These are phyloP conservation scores for Oreochromis mossambicus DNA, from an alignment of 2,797 vertebrate species.

Conservation along the genomic window DNA sequence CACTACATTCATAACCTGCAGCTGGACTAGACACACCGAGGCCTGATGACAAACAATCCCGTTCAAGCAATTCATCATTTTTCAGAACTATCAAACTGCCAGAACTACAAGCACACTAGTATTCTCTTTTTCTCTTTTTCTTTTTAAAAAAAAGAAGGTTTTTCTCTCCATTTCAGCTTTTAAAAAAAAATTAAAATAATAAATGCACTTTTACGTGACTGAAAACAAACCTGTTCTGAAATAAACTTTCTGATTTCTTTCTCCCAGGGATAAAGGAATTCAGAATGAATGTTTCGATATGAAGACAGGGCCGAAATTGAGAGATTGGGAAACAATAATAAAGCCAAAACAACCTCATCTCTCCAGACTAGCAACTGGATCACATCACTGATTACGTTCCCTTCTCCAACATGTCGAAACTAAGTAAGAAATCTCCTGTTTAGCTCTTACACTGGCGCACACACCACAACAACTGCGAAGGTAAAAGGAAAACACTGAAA, in stretches of 20 bases:
- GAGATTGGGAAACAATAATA: not conserved
- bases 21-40: not conserved
- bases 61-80: not conserved
- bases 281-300: not conserved
- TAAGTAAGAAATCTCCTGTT: not conserved
- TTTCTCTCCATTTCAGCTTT: not conserved
- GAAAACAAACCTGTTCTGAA: not conserved
- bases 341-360: not conserved
- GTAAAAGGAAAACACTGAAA: not conserved
- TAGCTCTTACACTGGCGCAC: not conserved
- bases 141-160: not conserved
- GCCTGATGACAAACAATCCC: not conserved
- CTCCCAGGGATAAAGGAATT: not conserved
- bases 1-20: not conserved
- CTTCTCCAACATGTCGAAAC: not conserved
- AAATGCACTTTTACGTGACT: not conserved
- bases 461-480: not conserved
- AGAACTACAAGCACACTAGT: not conserved
- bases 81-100: not conserved
- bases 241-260: not conserved
- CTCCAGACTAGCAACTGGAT: not conserved
- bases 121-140: not conserved
- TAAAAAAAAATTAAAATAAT: fast-evolving
- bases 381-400: not conserved
- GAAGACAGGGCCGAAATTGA: not conserved